These are phyloP conservation scores for Rhabdornis inornatus DNA, from an alignment of 2,113 vertebrate species.

Conservation along the genomic window DNA sequence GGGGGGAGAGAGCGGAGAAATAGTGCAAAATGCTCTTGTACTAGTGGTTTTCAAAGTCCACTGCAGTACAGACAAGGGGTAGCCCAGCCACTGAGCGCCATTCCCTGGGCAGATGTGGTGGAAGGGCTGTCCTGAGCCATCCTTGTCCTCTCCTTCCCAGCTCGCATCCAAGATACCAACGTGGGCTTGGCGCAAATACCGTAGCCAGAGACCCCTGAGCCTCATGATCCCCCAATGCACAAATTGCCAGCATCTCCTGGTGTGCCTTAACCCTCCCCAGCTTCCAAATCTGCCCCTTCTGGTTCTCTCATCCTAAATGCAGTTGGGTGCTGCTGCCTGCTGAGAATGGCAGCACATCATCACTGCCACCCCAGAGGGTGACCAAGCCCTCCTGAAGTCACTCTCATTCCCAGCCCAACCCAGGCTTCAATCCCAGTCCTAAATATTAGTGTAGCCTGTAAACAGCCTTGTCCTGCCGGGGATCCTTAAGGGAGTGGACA, in stretches of 20 bases:
- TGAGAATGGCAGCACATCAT: not conserved
- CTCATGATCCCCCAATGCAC: not conserved
- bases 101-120: not conserved
- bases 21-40: conserved; percentile 77
- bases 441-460: conserved; percentile 10
- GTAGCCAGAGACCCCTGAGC: not conserved
- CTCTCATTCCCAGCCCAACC: not conserved
- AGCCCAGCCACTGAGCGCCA: not conserved
- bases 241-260: not conserved
- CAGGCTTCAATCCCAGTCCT: not conserved
- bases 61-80: conserved; percentile 66
- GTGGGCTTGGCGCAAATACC: fast-evolving
- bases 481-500: not conserved
- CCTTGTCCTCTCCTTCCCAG: not conserved
- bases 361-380: not conserved
- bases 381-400: not conserved
- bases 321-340: not conserved
- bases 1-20: conserved; percentile 57
- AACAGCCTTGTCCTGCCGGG: not conserved
- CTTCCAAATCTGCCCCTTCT: not conserved
- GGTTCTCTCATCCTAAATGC: not conserved
- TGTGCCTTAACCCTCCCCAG: not conserved
- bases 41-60: conserved; percentile 77
- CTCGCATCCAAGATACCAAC: fast-evolving
- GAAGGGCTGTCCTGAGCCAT: not conserved